Evolutionary conservation across 2,888 invertebrate species (phyloP).

Genomic region (Vannuccia rotundouncinata): DNA sequence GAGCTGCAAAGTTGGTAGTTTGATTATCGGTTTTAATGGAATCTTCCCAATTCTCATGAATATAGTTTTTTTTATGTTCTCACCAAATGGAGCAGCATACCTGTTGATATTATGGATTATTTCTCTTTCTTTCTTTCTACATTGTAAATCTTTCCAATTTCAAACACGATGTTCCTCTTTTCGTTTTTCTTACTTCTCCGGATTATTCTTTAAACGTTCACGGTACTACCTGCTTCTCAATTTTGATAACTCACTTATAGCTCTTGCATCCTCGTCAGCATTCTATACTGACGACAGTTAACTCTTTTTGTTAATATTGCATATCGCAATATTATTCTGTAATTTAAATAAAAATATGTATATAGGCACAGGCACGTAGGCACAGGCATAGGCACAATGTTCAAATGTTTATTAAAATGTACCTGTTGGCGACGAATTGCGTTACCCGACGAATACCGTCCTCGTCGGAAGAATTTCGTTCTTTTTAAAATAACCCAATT

Average conservation of each 20-base stretch:
- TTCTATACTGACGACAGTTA: conserved; percentile 5
- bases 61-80: conserved; percentile 4
- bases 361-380: conserved; percentile 1
- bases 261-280: conserved; percentile 10
- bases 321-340: neutral
- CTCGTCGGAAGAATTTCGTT: too few relatives aligned
- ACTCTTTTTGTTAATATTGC: neutral
- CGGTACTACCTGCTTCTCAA: conserved; percentile 16
- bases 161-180: conserved; percentile 3
- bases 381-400: neutral
- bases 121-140: conserved; percentile 15
- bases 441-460: too few relatives aligned
- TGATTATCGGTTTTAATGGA: conserved; percentile 16
- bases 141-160: conserved; percentile 5
- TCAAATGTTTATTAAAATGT: conserved; percentile 4
- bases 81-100: conserved; percentile 6
- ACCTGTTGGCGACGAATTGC: too few relatives aligned
- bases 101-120: conserved; percentile 12
- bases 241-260: conserved; percentile 8
- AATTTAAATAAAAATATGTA: conserved; percentile 20
- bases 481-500: too few relatives aligned
- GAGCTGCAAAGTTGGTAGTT: conserved; percentile 11
- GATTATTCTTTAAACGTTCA: conserved; percentile 22
- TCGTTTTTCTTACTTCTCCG: conserved; percentile 14
- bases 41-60: conserved; percentile 1